These are phyloP conservation scores for Drosophila siamana DNA, from an alignment of 2,888 invertebrate species.

Conservation along the genomic window DNA sequence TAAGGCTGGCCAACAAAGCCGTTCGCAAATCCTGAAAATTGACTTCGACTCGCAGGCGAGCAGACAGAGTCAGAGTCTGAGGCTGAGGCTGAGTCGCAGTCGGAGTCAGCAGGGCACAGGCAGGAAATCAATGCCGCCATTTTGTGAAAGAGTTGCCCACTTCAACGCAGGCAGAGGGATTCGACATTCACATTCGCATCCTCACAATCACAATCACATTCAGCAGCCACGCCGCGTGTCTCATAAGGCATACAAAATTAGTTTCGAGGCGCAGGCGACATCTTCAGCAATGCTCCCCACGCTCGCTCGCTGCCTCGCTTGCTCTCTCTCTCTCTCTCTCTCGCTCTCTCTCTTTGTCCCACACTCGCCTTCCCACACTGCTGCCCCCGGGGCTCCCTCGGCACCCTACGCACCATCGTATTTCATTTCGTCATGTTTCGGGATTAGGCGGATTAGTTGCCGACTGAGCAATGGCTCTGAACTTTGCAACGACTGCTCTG, in stretches of 20 bases:
- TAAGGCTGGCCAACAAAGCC: slow-evolving; percentile 71
- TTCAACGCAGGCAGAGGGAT: slow-evolving; percentile 5
- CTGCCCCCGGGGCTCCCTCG: background rate
- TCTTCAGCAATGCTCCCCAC: slow-evolving; percentile 13
- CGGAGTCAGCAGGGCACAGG: slow-evolving; percentile 33
- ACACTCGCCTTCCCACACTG: background rate
- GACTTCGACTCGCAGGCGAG: slow-evolving; percentile 68
- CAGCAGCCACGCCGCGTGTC: slow-evolving; percentile 41
- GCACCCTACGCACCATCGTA: slow-evolving; percentile 80
- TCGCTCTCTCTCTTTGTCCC: no score
- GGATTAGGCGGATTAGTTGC: slow-evolving; percentile 83
- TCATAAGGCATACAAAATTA: slow-evolving; percentile 79
- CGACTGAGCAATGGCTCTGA: slow-evolving; percentile 79
- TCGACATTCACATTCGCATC: slow-evolving; percentile 5
- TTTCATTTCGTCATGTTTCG: slow-evolving; percentile 84
- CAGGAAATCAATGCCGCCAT: slow-evolving; percentile 78
- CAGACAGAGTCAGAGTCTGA: no score
- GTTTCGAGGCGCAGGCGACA: slow-evolving; percentile 50
- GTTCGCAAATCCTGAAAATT: slow-evolving; percentile 82
- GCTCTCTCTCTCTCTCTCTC: background rate
- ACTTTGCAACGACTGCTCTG: slow-evolving; percentile 72
- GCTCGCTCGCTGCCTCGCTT: background rate
- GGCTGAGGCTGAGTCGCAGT: background rate
- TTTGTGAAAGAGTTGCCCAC: slow-evolving; percentile 74
- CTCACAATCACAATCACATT: slow-evolving; percentile 22